A percentile compares a stretch with the other conserved stretches of the same genome.
Evolutionary conservation across 2,888 invertebrate genomes (phyloP).

Genomic region (Microctonus brassicae): DNA sequence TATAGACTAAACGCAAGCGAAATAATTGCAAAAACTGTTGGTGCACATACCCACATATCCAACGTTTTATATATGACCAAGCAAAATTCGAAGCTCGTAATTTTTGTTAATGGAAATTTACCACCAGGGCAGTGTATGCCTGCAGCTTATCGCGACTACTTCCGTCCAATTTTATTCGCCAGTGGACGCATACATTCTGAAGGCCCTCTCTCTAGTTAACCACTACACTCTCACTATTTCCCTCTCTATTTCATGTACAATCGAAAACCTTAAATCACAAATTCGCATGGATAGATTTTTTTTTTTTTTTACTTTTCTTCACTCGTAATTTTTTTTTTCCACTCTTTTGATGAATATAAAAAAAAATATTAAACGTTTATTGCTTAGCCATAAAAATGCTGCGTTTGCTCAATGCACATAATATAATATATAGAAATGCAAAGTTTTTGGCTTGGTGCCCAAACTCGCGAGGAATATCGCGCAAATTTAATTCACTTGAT

Average conservation of each 20-base stretch:
- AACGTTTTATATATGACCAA: background rate
- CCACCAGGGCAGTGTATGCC: conserved; percentile 32
- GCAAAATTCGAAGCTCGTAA: conserved; percentile 51
- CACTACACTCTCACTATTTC: conserved; percentile 9
- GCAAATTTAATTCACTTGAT: conserved; percentile 50
- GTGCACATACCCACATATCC: conserved; percentile 10
- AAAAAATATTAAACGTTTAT: background rate
- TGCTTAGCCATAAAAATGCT: conserved; percentile 3
- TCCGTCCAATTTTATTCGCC: conserved; percentile 32
- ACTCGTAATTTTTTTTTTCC: background rate
- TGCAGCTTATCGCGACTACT: conserved; percentile 44
- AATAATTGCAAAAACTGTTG: conserved; percentile 56
- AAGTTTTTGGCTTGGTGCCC: conserved; percentile 5
- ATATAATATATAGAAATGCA: background rate
- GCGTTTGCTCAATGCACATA: background rate
- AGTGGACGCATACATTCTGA: background rate
- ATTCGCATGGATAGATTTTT: background rate
- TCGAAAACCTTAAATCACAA: conserved; percentile 20
- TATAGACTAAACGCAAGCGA: conserved; percentile 51
- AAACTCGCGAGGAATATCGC: background rate
- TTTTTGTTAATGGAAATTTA: conserved; percentile 62
- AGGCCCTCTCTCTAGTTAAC: conserved; percentile 26
- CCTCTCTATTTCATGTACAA: background rate
- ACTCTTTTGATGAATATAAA: background rate
- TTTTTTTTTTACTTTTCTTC: background rate